phyloP scores from a whole-genome alignment of 1,140 invertebrate genomes.

The Ostrea edulis region DNA sequence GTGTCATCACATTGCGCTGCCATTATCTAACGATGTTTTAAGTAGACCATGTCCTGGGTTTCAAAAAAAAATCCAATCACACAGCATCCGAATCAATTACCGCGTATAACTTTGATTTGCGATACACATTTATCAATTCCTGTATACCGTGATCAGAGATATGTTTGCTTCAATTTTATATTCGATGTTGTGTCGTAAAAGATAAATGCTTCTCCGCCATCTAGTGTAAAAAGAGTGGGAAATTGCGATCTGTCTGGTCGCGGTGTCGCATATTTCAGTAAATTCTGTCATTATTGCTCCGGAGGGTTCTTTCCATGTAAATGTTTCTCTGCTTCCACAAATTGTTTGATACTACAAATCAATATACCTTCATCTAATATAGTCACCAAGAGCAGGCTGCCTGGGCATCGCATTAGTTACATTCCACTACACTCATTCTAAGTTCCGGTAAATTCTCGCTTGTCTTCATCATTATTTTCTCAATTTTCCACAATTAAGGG shows the following conservation, averaged over 20 bases:
- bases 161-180: slow-evolving; percentile 23
- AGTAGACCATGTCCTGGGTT: not conserved
- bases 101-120: not conserved
- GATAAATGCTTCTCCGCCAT: slow-evolving; percentile 25
- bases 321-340: not conserved
- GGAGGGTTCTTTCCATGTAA: not conserved
- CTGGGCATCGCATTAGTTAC: not conserved
- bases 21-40: not conserved
- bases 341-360: slow-evolving; percentile 4
- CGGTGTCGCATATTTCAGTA: slow-evolving; percentile 4
- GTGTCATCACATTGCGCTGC: no score
- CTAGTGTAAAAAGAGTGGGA: slow-evolving; percentile 12
- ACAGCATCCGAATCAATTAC: not conserved
- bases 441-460: slow-evolving; percentile 5
- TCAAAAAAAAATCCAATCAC: not conserved
- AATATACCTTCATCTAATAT: slow-evolving; percentile 20
- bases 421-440: not conserved
- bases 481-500: not conserved
- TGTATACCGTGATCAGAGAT: not conserved
- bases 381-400: not conserved
- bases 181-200: slow-evolving; percentile 20
- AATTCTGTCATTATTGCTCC: slow-evolving; percentile 17
- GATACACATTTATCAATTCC: not conserved
- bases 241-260: slow-evolving; percentile 21
- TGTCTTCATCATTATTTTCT: not conserved